Conservation (phyloP, 2,797 vertebrate species). For the Epinephelus awoara region DNA sequence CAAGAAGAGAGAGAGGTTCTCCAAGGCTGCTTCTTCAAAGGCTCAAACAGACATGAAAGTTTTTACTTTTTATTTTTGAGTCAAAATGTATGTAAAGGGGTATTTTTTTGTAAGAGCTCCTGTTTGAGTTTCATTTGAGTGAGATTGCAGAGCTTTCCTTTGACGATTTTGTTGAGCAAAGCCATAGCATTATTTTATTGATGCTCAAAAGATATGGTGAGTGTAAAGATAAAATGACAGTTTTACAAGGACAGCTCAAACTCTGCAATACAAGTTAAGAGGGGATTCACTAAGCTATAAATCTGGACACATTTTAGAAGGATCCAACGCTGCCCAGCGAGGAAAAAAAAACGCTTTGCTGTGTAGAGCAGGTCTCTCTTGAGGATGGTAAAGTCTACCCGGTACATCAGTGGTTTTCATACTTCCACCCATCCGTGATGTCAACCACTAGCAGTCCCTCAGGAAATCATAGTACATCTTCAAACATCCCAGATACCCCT, state of each 20-base stretch:
- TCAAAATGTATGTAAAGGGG: not conserved
- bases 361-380: slow-evolving; percentile 30
- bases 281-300: slow-evolving; percentile 29
- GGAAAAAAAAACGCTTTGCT: slow-evolving; percentile 27
- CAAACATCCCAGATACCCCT: slow-evolving; percentile 37
- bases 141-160: slow-evolving; percentile 8
- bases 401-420: slow-evolving; percentile 37
- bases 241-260: slow-evolving; percentile 49
- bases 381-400: slow-evolving; percentile 38
- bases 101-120: slow-evolving; percentile 1
- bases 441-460: slow-evolving; percentile 28
- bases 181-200: not conserved
- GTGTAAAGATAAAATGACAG: slow-evolving; percentile 43
- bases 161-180: slow-evolving; percentile 2
- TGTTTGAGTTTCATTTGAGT: slow-evolving; percentile 4
- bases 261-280: slow-evolving; percentile 28
- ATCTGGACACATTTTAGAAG: slow-evolving; percentile 40
- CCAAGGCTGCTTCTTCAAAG: no score
- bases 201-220: slow-evolving; percentile 10
- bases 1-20: slow-evolving; percentile 10
- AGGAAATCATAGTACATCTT: slow-evolving; percentile 51
- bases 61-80: slow-evolving; percentile 27
- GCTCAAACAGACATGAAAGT: slow-evolving; percentile 10
- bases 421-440: slow-evolving; percentile 27
- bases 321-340: slow-evolving; percentile 14